Conservation (phyloP, 2,888 invertebrate genomes). For the Rotaria sp. region DNA sequence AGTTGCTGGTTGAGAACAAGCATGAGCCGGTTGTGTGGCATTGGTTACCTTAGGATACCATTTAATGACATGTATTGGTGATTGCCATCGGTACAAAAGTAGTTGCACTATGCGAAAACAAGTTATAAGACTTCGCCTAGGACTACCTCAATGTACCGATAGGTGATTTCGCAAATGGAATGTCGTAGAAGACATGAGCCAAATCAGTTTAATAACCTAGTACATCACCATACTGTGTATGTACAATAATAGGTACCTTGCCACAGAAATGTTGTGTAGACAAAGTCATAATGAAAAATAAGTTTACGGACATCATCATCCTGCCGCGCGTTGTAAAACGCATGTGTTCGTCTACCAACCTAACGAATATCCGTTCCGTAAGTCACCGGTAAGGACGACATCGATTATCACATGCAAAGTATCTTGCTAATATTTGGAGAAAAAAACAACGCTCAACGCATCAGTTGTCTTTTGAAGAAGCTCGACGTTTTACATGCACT, state of each 20-base stretch:
- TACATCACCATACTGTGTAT: background rate
- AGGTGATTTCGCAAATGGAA: background rate
- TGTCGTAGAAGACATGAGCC: background rate
- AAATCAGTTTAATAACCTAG: background rate
- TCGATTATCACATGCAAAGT: too few species aligned
- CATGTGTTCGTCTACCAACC: too few species aligned
- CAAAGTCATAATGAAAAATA: too few species aligned
- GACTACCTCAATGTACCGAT: background rate
- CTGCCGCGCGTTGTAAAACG: too few species aligned
- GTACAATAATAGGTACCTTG: background rate
- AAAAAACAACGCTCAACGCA: too few species aligned
- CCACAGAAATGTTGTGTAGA: too few species aligned
- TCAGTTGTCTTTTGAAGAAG: too few species aligned
- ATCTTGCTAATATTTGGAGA: too few species aligned
- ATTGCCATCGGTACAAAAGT: constrained; percentile 36
- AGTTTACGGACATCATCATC: too few species aligned
- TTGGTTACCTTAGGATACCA: constrained; percentile 44
- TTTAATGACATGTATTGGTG: constrained; percentile 43
- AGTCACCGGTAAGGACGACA: too few species aligned
- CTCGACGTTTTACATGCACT: too few species aligned
- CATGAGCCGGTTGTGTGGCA: constrained; percentile 45
- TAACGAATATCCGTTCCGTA: too few species aligned
- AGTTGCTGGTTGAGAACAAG: constrained; percentile 45
- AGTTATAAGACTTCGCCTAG: background rate
- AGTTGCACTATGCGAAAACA: background rate